Evolutionary conservation across 1,140 invertebrate species (phyloP).

Genomic region (Lordiphosa stackelbergi): DNA sequence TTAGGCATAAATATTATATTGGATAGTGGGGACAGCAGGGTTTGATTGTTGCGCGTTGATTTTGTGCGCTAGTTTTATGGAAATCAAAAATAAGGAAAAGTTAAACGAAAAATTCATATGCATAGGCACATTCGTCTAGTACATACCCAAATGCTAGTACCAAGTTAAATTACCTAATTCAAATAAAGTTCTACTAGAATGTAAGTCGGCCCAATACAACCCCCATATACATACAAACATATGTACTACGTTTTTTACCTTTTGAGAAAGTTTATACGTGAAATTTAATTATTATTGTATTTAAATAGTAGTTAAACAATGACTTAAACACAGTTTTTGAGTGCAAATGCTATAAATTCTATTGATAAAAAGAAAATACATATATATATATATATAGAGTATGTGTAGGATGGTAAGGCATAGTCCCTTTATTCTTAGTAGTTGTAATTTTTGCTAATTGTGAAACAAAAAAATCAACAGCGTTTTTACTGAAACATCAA

Average conservation of each 20-base stretch:
- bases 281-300: constrained; percentile 45
- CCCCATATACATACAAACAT: constrained; percentile 29
- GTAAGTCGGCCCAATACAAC: constrained; percentile 33
- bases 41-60: constrained; percentile 7
- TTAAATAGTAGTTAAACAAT: constrained; percentile 50
- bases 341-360: constrained; percentile 9
- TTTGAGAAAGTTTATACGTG: constrained; percentile 67
- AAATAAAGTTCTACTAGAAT: constrained; percentile 45
- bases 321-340: constrained; percentile 39
- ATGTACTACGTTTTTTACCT: constrained; percentile 68
- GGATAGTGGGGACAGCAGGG: constrained; percentile 5
- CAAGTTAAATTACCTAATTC: constrained; percentile 44
- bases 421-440: constrained; percentile 52
- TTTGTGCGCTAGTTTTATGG: constrained; percentile 53
- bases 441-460: constrained; percentile 45
- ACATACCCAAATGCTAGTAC: constrained; percentile 35
- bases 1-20: constrained; percentile 32
- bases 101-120: constrained; percentile 13
- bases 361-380: constrained; percentile 19
- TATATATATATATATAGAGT: constrained; percentile 14
- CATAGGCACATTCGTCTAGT: constrained; percentile 39
- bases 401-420: constrained; percentile 15
- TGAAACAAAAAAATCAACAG: constrained; percentile 21
- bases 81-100: constrained; percentile 23
- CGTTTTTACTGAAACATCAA: constrained; percentile 48